Percentiles rank a stretch among this genome's conserved stretches.
phyloP scores from a whole-genome alignment of 2,113 vertebrate species.

The Saimiri boliviensis region DNA sequence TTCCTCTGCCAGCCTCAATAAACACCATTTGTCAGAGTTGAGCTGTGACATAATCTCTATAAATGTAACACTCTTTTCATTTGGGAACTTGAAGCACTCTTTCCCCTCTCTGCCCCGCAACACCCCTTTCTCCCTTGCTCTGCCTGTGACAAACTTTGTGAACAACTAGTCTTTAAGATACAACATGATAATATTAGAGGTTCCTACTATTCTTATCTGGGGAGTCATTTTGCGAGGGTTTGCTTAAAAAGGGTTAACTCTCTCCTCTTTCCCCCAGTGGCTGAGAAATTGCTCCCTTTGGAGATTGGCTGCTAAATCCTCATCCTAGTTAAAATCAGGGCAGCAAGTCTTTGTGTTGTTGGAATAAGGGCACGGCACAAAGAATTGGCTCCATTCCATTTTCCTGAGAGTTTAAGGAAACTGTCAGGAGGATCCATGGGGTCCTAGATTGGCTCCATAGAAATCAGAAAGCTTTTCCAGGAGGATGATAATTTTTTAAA shows the following conservation, averaged over 20 bases:
- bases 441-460: constrained; percentile 34
- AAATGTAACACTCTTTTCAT: constrained; percentile 59
- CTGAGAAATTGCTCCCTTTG: constrained; percentile 43
- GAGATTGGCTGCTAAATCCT: constrained; percentile 58
- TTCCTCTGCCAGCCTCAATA: constrained; percentile 34
- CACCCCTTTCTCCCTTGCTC: constrained; percentile 59
- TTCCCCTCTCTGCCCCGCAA: constrained; percentile 71
- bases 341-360: constrained; percentile 17
- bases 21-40: constrained; percentile 72
- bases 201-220: constrained; percentile 45
- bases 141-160: constrained; percentile 63
- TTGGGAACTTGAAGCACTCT: constrained; percentile 78
- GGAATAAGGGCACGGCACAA: constrained; percentile 12
- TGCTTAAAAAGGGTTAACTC: constrained; percentile 56
- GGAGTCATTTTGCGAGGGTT: constrained; percentile 1
- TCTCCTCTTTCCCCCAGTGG: constrained; percentile 21
- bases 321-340: constrained; percentile 56
- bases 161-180: constrained; percentile 55
- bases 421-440: background rate
- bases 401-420: constrained; percentile 54
- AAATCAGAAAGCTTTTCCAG: constrained; percentile 67
- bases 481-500: constrained; percentile 10
- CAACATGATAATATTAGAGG: constrained; percentile 32
- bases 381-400: constrained; percentile 28
- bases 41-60: constrained; percentile 62